Evolutionary conservation across 2,888 invertebrate species (phyloP).

Genomic region (Dastarcus helophoroides): DNA sequence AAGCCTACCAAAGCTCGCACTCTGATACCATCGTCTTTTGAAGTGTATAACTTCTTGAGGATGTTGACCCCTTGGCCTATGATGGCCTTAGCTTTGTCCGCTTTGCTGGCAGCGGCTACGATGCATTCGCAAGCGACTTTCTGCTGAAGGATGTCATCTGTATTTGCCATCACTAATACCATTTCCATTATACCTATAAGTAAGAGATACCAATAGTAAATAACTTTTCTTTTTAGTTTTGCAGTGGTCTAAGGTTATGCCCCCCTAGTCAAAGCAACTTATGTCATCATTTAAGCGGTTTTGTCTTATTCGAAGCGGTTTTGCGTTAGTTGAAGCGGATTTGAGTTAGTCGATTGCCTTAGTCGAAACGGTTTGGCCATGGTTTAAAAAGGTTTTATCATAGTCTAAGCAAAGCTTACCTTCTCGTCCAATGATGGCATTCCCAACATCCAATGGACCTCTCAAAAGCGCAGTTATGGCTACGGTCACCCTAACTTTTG

Average conservation of each 20-base stretch:
- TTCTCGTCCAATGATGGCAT: conserved; percentile 60
- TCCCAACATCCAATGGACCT: conserved; percentile 91
- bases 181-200: conserved; percentile 83
- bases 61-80: conserved; percentile 65
- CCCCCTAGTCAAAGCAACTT: too few species aligned
- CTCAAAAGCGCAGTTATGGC: conserved; percentile 79
- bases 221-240: too few species aligned
- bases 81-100: conserved; percentile 88
- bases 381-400: too few species aligned
- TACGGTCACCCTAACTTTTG: conserved; percentile 70
- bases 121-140: conserved; percentile 94
- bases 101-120: conserved; percentile 92
- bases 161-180: conserved; percentile 93
- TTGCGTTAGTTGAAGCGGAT: too few species aligned
- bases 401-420: too few species aligned
- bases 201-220: too few species aligned
- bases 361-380: too few species aligned
- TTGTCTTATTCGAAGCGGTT: too few species aligned
- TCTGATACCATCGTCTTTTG: conserved; percentile 73
- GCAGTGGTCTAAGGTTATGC: too few species aligned
- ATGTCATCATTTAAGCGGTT: too few species aligned
- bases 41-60: conserved; percentile 84
- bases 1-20: conserved; percentile 85
- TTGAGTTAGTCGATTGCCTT: too few species aligned
- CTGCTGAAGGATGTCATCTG: conserved; percentile 82